Evolutionary conservation across 2,888 invertebrate genomes (phyloP), one percentile per base, ranked within the genome.

Genomic region (Tetragonisca angustula): DNA sequence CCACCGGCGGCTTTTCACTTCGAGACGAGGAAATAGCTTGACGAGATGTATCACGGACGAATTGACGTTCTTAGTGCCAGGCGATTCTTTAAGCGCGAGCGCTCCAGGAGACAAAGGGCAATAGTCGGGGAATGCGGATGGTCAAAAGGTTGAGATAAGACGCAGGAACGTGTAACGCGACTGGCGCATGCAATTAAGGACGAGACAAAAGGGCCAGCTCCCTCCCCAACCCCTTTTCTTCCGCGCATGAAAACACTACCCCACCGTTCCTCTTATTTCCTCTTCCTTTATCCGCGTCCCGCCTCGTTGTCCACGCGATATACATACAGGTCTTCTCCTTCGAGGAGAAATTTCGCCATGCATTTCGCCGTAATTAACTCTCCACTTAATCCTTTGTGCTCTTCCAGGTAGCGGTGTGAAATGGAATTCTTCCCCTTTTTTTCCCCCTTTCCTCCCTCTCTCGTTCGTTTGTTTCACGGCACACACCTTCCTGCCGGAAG

Each of bases 101-200:
- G 27, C 24, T 1, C 52, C 52, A 13, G 24, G 62, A 13, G 15
- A 43, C 27, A 52, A 59, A 71, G 43, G 50, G 49, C 17, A 17
- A 27, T 4, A 43, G 50, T 17, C 21, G 80, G 75, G 43, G 72
- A 76, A 27, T 21, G 82, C 69, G 27, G 72, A 61, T 61, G 64
- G 76, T 54, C 32, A 75, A 50, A 50, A 72, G 79, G 71, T 73
- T 21, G 72, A 75, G 84, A 83, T 83, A 84, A 84, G 83, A 79
- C 59, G 84, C 49, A 32, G 59, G 49, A 71, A 76, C 64, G 70
- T 73, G 84, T 69, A 79, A 84, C 76, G 84, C 65, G 79, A 84
- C 75, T 73, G 70, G 84, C 79, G 43, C 79, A 73, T 69, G 84
- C 84, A 84, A 84, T 84, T 84, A 84, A 79, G 84, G 52, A 19